phyloP scores from a whole-genome alignment of 2,888 invertebrate genomes.

The Brenthis ino region DNA sequence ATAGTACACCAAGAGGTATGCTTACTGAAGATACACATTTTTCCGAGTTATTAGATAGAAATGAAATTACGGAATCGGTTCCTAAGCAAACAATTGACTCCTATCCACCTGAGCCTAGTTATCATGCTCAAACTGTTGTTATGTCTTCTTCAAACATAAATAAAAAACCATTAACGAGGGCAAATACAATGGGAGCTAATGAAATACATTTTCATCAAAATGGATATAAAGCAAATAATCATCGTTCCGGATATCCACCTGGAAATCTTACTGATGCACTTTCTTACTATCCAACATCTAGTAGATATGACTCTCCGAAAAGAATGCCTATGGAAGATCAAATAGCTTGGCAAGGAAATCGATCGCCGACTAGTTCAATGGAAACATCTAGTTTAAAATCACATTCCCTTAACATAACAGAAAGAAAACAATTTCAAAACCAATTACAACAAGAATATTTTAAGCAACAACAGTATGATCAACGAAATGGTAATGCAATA shows the following conservation, averaged over 20 bases:
- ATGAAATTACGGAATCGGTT: conserved; percentile 72
- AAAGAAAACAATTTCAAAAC: conserved; percentile 80
- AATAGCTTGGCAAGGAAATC: conserved; percentile 83
- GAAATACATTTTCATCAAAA: conserved; percentile 83
- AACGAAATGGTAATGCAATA: conserved; percentile 71
- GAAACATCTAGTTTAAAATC: conserved; percentile 81
- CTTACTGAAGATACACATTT: conserved; percentile 84
- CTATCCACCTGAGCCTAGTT: conserved; percentile 81
- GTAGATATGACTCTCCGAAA: conserved; percentile 81
- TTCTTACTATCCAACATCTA: conserved; percentile 90
- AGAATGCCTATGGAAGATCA: conserved; percentile 84
- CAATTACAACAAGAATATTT: conserved; percentile 80
- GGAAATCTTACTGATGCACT: conserved; percentile 90
- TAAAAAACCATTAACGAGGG: conserved; percentile 80
- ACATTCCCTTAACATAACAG: conserved; percentile 81
- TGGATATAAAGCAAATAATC: conserved; percentile 85
- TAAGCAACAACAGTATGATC: conserved; percentile 80
- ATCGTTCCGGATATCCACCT: conserved; percentile 86
- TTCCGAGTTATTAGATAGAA: conserved; percentile 86
- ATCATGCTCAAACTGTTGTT: conserved; percentile 82
- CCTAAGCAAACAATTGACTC: conserved; percentile 63
- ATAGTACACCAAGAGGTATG: conserved; percentile 85
- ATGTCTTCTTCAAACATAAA: conserved; percentile 65
- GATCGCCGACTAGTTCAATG: conserved; percentile 84
- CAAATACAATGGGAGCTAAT: conserved; percentile 79